Evolutionary conservation across 1,140 invertebrate genomes (phyloP).

Genomic region (Drosophila pallidifrons): DNA sequence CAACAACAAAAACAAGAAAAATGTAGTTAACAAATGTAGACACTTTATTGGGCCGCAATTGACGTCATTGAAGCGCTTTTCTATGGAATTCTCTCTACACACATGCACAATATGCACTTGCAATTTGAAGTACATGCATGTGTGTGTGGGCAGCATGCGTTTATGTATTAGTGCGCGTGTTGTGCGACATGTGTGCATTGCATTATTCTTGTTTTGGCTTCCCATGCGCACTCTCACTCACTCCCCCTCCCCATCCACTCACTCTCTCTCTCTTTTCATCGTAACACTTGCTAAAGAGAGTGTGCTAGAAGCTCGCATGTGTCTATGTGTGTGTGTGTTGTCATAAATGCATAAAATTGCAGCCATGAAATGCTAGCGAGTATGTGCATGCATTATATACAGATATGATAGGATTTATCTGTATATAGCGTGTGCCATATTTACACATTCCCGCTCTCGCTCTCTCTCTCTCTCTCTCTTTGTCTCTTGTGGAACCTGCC

Average conservation of each 20-base stretch:
- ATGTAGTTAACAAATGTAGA: slow-evolving; percentile 53
- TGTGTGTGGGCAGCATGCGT: slow-evolving; percentile 58
- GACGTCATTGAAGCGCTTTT: slow-evolving; percentile 72
- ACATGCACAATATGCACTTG: slow-evolving; percentile 42
- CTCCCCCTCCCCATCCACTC: slow-evolving; percentile 9
- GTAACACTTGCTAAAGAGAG: slow-evolving; percentile 2
- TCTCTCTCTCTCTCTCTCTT: slow-evolving; percentile 2
- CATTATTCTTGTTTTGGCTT: slow-evolving; percentile 77
- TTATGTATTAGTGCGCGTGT: slow-evolving; percentile 71
- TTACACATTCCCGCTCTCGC: neutral
- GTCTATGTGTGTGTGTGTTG: slow-evolving; percentile 33
- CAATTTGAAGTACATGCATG: slow-evolving; percentile 59
- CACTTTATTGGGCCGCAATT: slow-evolving; percentile 58
- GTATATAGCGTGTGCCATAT: slow-evolving; percentile 27
- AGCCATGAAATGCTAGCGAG: slow-evolving; percentile 34
- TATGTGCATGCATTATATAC: neutral
- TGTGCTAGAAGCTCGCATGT: slow-evolving; percentile 46
- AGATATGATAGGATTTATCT: slow-evolving; percentile 6
- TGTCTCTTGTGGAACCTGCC: slow-evolving; percentile 42
- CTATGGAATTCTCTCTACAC: slow-evolving; percentile 51
- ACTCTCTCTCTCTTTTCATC: neutral
- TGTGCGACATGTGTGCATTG: slow-evolving; percentile 76
- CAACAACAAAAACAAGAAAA: neutral
- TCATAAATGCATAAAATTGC: slow-evolving; percentile 82
- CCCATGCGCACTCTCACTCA: slow-evolving; percentile 60